Conservation (phyloP, 2,888 invertebrate species). For the Cyaniris semiargus region DNA sequence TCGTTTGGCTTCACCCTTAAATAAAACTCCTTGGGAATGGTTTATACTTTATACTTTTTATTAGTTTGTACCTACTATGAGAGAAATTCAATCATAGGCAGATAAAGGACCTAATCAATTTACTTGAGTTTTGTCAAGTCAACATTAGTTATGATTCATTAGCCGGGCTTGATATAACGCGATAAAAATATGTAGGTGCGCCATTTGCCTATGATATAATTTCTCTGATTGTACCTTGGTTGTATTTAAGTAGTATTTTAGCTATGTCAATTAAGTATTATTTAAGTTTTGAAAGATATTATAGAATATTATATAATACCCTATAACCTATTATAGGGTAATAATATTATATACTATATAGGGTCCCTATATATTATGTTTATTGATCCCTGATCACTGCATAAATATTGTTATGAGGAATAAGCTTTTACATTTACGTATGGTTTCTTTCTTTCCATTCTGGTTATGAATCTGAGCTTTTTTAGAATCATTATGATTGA, state of each 20-base stretch:
- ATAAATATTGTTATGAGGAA: not conserved
- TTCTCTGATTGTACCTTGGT: not conserved
- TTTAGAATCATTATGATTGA: not conserved
- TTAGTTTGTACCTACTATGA: not conserved
- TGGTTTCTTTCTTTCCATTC: not conserved
- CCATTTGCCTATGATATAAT: not conserved
- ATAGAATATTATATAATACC: not conserved
- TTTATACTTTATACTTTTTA: not conserved
- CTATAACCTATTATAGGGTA: no score
- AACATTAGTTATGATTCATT: not conserved
- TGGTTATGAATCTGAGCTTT: not conserved
- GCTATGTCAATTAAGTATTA: not conserved
- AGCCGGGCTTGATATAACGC: no score
- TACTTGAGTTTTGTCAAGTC: not conserved
- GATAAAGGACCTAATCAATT: not conserved
- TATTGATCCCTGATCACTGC: not conserved
- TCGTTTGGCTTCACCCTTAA: no score
- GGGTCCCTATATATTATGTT: no score
- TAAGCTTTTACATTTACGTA: not conserved
- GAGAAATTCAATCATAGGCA: not conserved
- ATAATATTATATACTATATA: no score
- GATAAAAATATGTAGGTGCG: not conserved
- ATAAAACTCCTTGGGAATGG: not conserved
- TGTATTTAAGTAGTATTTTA: no score
- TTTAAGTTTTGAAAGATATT: not conserved